phyloP scores from a whole-genome alignment of 2,797 vertebrate species.

The Mormyrops boulengeri region DNA sequence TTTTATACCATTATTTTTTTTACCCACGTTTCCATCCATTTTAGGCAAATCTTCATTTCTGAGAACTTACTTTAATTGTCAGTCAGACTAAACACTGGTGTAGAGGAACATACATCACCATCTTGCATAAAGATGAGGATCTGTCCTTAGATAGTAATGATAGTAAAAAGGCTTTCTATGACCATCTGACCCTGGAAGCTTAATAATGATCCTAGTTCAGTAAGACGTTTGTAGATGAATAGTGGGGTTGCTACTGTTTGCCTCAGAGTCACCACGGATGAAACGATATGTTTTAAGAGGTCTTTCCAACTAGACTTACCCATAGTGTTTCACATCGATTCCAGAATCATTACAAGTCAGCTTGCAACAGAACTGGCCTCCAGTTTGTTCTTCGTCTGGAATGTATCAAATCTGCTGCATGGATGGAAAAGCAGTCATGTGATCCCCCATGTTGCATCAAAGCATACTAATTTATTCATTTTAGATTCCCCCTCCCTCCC shows the following conservation, averaged over 20 bases:
- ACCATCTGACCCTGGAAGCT: background rate
- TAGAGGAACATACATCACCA: background rate
- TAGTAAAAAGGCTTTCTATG: background rate
- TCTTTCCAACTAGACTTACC: background rate
- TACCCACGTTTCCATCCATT: background rate
- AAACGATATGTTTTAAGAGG: background rate
- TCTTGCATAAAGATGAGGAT: background rate
- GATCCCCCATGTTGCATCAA: background rate
- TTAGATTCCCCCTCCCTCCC: background rate
- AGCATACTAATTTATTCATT: background rate
- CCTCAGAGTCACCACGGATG: background rate
- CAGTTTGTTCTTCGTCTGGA: background rate
- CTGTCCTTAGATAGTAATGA: background rate
- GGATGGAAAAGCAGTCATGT: background rate
- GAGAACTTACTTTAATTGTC: background rate
- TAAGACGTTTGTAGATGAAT: background rate
- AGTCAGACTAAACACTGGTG: background rate
- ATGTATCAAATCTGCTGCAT: background rate
- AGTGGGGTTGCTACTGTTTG: background rate
- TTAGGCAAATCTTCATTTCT: background rate
- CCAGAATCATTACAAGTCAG: background rate
- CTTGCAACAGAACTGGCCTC: background rate
- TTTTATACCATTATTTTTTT: background rate
- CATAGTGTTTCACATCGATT: background rate
- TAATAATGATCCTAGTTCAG: background rate